Evolutionary conservation across 2,113 vertebrate genomes (phyloP).

Genomic region (Australoheros scitulus): DNA sequence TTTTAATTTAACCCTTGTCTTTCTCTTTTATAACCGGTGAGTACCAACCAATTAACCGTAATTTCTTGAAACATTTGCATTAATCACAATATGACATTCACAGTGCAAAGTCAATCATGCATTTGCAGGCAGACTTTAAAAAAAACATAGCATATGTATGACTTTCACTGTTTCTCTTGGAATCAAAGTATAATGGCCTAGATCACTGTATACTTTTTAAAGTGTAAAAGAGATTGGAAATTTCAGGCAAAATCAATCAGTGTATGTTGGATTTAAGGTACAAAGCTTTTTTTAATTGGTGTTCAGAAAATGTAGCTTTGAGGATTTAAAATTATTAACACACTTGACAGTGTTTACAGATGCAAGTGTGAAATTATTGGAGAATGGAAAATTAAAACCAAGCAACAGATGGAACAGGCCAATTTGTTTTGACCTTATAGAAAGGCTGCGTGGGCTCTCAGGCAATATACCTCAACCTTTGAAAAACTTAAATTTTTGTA

Average conservation of each 20-base stretch:
- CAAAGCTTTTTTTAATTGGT: background rate
- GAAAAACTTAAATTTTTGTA: conserved; percentile 6
- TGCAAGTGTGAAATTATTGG: background rate
- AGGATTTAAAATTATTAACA: background rate
- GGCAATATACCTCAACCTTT: conserved; percentile 14
- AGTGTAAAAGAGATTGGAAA: background rate
- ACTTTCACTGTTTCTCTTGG: conserved; percentile 3
- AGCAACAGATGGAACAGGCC: conserved; percentile 9
- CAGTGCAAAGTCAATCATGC: background rate
- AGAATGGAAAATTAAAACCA: conserved; percentile 26
- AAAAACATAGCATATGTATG: background rate
- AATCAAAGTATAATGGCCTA: background rate
- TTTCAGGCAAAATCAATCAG: background rate
- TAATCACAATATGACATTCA: background rate
- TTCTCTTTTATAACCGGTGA: background rate
- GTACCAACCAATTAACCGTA: background rate
- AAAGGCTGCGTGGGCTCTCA: conserved; percentile 41
- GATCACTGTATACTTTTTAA: background rate
- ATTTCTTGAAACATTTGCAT: background rate
- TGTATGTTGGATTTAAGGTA: background rate
- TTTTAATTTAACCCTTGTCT: conserved; percentile 29
- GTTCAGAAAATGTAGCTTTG: background rate
- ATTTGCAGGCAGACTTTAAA: conserved; percentile 2
- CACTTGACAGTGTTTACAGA: background rate
- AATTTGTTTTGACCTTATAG: conserved; percentile 7